Base-by-base conservation (phyloP, 2,888 invertebrate genomes). In the Uropetala carovei region DNA sequence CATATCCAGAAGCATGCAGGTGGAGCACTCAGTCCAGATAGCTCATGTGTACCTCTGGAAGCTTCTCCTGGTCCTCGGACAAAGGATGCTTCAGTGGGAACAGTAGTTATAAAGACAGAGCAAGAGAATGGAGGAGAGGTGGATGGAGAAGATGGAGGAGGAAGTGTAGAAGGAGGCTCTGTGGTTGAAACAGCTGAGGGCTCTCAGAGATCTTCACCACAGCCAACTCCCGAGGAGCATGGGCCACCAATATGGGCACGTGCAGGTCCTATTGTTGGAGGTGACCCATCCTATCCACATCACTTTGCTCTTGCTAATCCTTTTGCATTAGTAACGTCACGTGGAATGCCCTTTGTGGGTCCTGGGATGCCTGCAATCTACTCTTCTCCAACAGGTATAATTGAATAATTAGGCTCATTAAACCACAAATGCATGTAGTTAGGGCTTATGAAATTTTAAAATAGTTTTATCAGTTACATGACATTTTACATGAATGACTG, bases 1-100 rank as follows among this genome's bases (percentile, higher is more conserved):
- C 98, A 98, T 95, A 96, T 97, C 64, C 96, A 96, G 22, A 97
- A 97, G 94, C 97, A 98, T 94, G 96, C 96, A 93, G 96, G 96
- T 56, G 96, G 96, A 18, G 96, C 96, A 13, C 95, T 96, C 68
- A 95, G 96, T 93, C 94, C 94, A 93, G 94, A 81, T 93, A 82
- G 93, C 16, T 93, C 91, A 83, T 93, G 93, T 27, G 27, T 92
- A 30, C 68, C 43, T 93, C 92, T 89, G 59, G 94, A 94, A 81
- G 86, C 94, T 93, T 93, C 94, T 93, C 58, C 92, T 93, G 92
- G 94, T 93, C 92, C 94, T 94, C 93, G 94, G 94, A 60, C 94
- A 94, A 92, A 93, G 94, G 92, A 93, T 94, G 3, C 95, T 94
- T 93, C 93, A 94, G 92, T 83, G 18, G 92, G 92, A 16, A 59